These are phyloP conservation scores for Falco rusticolus DNA, from an alignment of 2,797 vertebrate species.

Conservation along the genomic window DNA sequence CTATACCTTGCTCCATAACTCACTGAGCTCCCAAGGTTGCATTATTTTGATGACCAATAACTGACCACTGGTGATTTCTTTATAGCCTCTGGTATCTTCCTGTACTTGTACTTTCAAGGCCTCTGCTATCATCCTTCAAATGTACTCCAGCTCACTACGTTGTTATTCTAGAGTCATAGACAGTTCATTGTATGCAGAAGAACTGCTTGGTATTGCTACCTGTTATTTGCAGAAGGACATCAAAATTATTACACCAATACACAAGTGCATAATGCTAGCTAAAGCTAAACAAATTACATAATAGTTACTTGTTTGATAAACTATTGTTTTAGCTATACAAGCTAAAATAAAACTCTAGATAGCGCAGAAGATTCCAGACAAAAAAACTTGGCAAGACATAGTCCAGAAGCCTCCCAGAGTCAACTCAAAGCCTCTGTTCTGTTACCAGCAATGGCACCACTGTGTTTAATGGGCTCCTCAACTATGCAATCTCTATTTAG, in stretches of 20 bases:
- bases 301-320: background rate
- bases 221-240: background rate
- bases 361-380: background rate
- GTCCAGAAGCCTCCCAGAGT: background rate
- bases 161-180: background rate
- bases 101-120: background rate
- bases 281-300: background rate
- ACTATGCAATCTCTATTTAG: background rate
- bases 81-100: background rate
- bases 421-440: background rate
- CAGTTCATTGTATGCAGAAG: background rate
- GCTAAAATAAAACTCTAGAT: background rate
- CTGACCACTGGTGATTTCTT: background rate
- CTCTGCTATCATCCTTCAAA: background rate
- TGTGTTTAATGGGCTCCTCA: background rate
- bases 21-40: background rate
- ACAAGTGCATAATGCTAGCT: background rate
- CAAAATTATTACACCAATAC: background rate
- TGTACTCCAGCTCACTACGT: background rate
- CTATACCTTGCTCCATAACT: background rate
- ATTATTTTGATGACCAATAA: background rate
- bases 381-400: background rate
- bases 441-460: background rate
- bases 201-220: background rate
- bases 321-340: background rate